Percentiles rank a stretch among this genome's conserved stretches.
These are phyloP conservation scores for Drosophila parvula DNA, from an alignment of 1,140 invertebrate genomes.

Conservation along the genomic window DNA sequence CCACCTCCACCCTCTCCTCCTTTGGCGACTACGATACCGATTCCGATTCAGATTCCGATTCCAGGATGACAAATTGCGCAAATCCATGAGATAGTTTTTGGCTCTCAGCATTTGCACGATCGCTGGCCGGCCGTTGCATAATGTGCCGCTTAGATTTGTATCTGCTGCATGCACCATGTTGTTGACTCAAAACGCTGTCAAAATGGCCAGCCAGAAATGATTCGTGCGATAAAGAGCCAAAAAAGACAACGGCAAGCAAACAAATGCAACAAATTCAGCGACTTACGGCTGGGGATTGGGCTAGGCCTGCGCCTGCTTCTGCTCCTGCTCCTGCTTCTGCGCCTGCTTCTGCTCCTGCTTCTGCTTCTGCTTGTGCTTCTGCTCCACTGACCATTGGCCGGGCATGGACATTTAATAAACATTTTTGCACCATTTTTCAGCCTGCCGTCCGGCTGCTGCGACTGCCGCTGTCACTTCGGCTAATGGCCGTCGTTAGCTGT, in stretches of 20 bases:
- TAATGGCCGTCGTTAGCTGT: conserved; percentile 80
- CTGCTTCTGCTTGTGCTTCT: background rate
- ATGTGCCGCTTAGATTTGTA: conserved; percentile 79
- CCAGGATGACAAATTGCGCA: conserved; percentile 81
- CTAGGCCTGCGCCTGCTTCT: conserved; percentile 19
- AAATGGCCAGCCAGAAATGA: conserved; percentile 77
- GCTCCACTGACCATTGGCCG: conserved; percentile 52
- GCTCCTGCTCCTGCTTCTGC: background rate
- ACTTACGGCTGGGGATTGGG: conserved; percentile 19
- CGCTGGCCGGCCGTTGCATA: conserved; percentile 67
- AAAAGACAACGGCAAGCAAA: conserved; percentile 55
- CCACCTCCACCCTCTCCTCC: background rate
- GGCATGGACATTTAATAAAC: conserved; percentile 75
- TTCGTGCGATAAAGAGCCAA: conserved; percentile 73
- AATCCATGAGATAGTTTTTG: conserved; percentile 81
- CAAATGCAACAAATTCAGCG: conserved; percentile 46
- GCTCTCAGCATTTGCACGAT: conserved; percentile 62
- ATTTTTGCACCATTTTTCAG: conserved; percentile 77
- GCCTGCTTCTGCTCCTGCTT: background rate
- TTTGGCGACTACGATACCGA: background rate
- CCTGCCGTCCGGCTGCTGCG: conserved; percentile 39
- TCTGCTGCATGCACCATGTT: conserved; percentile 78
- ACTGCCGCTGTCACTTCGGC: conserved; percentile 46
- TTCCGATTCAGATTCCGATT: conserved; percentile 46
- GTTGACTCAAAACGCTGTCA: conserved; percentile 82